Base-by-base conservation (phyloP, 2,113 vertebrate genomes). In the Camelus bactrianus region DNA sequence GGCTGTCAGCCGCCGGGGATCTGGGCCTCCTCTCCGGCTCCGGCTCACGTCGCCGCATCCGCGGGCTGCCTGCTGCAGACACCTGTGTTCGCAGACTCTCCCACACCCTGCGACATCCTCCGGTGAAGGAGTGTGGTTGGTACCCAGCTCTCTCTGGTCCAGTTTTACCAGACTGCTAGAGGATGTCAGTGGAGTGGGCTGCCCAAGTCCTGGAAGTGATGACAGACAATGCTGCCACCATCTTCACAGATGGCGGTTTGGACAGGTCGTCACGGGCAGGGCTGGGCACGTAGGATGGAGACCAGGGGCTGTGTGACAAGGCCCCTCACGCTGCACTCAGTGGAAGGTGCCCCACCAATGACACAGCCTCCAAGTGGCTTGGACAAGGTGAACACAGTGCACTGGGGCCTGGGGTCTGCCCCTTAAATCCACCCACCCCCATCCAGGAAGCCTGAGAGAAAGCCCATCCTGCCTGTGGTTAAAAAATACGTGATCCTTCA, bases 1-100 rank as follows among this genome's bases (percentile, higher is more conserved):
- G 72, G 73, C 94, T 98, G 98, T 97, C 98, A 98, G 97, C 96
- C 83, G 96, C 96, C 79, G 0, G 48, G 72, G 52, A 38, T 38
- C 62, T 0, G 35, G 16, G 89, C 35, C 97, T 97, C 97, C 91
- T 70, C 69, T n/a, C 93, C 42, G 42, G 64, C 97, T 93, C 96
- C 42, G 20, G 46, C n/a, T 14, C 72, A 19, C 15, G 10, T 35
- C 4, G 42, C 50, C 50, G 7, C 0, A 2, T 30, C n/a, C 35
- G 2, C 8, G 30, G 94, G 89, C 92, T 89, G 93, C 81, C 77
- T 95, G 80, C 81, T 91, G 97, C 94, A 88, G 96, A 86, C 80
- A 67, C 96, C 76, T 92, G 93, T 65, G 91, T 94, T 94, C 93
- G 72, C 98, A 97, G 95, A 91, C 76, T 52, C 87, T 89, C 84